Conservation (phyloP, 2,113 vertebrate genomes). For the Ascaphus truei region DNA sequence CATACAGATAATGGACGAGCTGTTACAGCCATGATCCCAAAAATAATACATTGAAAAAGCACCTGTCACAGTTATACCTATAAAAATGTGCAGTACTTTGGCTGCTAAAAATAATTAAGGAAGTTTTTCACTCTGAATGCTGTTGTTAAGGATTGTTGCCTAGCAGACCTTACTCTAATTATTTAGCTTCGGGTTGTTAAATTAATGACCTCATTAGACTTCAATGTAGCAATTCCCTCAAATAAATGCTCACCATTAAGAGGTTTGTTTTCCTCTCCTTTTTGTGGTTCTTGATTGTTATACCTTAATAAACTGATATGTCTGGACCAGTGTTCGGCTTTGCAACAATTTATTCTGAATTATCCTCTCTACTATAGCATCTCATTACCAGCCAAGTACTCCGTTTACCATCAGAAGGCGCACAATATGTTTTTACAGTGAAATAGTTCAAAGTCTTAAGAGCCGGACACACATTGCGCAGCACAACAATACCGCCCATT, state of each 20-base stretch:
- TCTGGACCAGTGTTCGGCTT: not conserved
- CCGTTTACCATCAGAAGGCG: not conserved
- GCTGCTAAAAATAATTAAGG: not conserved
- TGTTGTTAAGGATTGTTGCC: slow-evolving; percentile 5
- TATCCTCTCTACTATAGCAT: not conserved
- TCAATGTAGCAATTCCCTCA: slow-evolving; percentile 7
- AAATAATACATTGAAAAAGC: not conserved
- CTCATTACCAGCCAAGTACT: not conserved
- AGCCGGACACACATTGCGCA: no score
- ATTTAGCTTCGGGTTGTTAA: slow-evolving; percentile 11
- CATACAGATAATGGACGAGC: no score
- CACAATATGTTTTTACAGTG: no score
- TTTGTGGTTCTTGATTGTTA: not conserved
- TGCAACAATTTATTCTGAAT: not conserved
- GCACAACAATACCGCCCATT: no score
- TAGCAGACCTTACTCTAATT: slow-evolving; percentile 1
- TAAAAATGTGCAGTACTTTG: not conserved
- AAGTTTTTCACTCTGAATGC: slow-evolving; percentile 4
- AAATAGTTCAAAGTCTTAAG: no score
- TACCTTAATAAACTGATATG: not conserved
- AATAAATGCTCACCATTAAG: not conserved
- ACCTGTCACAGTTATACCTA: not conserved
- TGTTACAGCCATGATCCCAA: no score
- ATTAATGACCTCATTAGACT: slow-evolving; percentile 20
- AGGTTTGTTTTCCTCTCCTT: not conserved